Evolutionary conservation across 2,113 vertebrate species (phyloP).

Genomic region (Gambusia affinis): DNA sequence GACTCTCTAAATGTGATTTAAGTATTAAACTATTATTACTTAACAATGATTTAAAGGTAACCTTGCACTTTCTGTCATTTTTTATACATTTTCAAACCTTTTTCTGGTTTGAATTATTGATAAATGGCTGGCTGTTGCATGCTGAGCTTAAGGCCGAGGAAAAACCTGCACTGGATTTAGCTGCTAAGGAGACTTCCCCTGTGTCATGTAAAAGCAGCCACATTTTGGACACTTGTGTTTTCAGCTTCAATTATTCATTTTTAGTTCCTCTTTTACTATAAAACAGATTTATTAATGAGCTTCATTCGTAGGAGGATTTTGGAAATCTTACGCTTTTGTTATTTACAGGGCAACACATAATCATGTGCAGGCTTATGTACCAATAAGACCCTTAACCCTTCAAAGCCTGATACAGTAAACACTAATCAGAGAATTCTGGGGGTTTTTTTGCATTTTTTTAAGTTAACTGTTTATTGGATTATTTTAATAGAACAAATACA

Average conservation of each 20-base stretch:
- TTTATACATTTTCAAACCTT: slow-evolving; percentile 70
- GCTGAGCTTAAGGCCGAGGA: slow-evolving; percentile 49
- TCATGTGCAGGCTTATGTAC: slow-evolving; percentile 34
- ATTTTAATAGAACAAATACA: too few species aligned
- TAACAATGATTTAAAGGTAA: slow-evolving; percentile 18
- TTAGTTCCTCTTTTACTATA: too few species aligned
- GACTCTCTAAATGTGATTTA: slow-evolving; percentile 11
- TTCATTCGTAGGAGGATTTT: neutral
- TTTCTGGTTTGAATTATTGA: slow-evolving; percentile 76
- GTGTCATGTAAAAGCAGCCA: neutral
- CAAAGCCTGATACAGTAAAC: slow-evolving; percentile 11
- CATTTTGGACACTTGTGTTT: neutral
- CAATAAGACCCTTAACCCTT: slow-evolving; percentile 27
- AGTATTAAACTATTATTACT: neutral
- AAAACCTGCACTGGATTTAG: slow-evolving; percentile 55
- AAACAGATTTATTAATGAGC: too few species aligned
- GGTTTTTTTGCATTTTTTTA: too few species aligned
- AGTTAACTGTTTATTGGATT: too few species aligned
- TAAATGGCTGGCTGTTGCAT: slow-evolving; percentile 76
- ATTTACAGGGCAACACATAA: slow-evolving; percentile 13
- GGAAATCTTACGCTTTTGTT: slow-evolving; percentile 13
- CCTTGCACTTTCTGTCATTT: slow-evolving; percentile 55
- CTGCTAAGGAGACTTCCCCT: neutral
- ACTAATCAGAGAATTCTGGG: neutral
- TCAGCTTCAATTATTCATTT: neutral